Base-by-base conservation (phyloP, 2,888 invertebrate genomes). In the Galerucella calmariensis region DNA sequence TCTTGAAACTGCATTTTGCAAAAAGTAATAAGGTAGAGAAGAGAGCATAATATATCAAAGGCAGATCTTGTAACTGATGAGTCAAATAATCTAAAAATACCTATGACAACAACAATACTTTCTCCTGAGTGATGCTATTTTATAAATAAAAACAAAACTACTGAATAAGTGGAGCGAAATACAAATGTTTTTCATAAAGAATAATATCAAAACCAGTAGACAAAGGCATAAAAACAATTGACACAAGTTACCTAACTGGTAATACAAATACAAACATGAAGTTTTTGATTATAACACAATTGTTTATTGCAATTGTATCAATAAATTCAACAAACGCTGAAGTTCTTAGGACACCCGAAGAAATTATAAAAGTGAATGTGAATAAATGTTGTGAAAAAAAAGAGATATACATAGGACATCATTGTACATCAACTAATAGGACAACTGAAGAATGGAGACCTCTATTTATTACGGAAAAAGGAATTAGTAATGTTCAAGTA, bases 331-430 rank as follows among this genome's bases (percentile, higher is more conserved):
- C 68, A 24, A 69, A 74, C 41, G 65, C 72, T 16, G 78, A 77
- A 77, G 72, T 75, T 41, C 69, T 71, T 67, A 77, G 70, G 68
- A 65, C 35, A 41, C 12, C 59, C 41, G 62, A 53, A 59, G 67
- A 48, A 12, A 53, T 16, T 59, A 27, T 44, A 14, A 24, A 53
- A 56, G 77, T 93, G 41, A 89, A 89, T 82, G 91, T 95, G 79
- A 94, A 93, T 84, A 95, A 95, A 90, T 95, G 95, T 84, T 95
- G 95, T 87, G 93, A 93, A 84, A 87, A 88, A 69, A 89, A 92
- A 81, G 93, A 95, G 86, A 87, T 95, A 72, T 90, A 92, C 85
- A 89, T 94, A 58, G 93, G 93, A 83, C 89, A 89, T 72, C 88
- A 88, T 76, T 95, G 95, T 85, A 90, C 90, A 82, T 88, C 90